phyloP scores from a whole-genome alignment of 1,140 invertebrate species.

The Heliconius eleuchia region DNA sequence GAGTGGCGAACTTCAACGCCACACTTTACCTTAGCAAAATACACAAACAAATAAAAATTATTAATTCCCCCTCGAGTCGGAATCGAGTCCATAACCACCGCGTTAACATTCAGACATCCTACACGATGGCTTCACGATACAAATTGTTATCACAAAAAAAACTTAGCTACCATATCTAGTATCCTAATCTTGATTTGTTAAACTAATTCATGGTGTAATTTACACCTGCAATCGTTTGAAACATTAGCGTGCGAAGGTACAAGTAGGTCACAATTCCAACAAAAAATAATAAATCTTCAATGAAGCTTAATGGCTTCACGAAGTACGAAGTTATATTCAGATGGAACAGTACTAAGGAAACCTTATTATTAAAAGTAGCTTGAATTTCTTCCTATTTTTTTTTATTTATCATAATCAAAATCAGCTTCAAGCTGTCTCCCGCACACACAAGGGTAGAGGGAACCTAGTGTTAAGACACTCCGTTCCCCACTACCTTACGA shows the following conservation, averaged over 20 bases:
- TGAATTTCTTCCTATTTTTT: background rate
- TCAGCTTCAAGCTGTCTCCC: too few relatives aligned
- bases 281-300: slow-evolving; percentile 12
- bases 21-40: too few relatives aligned
- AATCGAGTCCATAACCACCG: too few relatives aligned
- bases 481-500: too few relatives aligned
- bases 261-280: slow-evolving; percentile 10
- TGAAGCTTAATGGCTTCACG: slow-evolving; percentile 5
- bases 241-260: background rate
- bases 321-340: background rate
- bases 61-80: too few relatives aligned
- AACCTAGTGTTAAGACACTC: too few relatives aligned
- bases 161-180: background rate
- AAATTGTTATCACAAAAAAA: background rate
- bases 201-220: slow-evolving; percentile 6
- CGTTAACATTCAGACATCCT: too few relatives aligned
- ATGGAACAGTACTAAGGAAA: slow-evolving; percentile 1
- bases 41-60: too few relatives aligned
- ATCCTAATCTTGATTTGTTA: slow-evolving; percentile 4
- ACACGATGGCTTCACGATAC: background rate
- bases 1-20: too few relatives aligned
- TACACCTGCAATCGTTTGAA: background rate
- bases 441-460: too few relatives aligned
- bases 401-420: too few relatives aligned
- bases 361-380: background rate